Percentiles rank a stretch among this genome's conserved stretches.
These are phyloP conservation scores for Hylaea fasciaria DNA, from an alignment of 2,888 invertebrate species.

Conservation along the genomic window DNA sequence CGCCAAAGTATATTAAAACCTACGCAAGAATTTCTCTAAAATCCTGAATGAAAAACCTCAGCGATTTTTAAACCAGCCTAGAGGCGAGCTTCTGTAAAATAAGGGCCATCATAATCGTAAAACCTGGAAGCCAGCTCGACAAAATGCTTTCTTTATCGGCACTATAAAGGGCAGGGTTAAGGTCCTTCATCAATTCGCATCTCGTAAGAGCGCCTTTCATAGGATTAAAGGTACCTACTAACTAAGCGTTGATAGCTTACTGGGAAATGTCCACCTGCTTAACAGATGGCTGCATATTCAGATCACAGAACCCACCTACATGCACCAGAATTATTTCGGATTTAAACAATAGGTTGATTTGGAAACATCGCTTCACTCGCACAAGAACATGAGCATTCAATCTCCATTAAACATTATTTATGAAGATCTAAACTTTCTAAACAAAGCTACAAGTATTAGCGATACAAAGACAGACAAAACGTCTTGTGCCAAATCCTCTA, in stretches of 20 bases:
- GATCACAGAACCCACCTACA: too few relatives aligned
- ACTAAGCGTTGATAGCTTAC: too few relatives aligned
- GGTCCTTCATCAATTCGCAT: neutral
- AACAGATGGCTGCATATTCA: too few relatives aligned
- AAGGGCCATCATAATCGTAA: conserved; percentile 35
- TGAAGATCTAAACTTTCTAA: conserved; percentile 11
- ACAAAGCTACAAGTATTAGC: conserved; percentile 7
- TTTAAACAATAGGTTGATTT: too few relatives aligned
- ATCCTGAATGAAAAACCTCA: conserved; percentile 8
- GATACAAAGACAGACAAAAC: conserved; percentile 15
- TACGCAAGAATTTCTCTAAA: neutral
- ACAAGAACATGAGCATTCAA: too few relatives aligned
- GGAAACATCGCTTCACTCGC: too few relatives aligned
- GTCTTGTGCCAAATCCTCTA: conserved; percentile 20
- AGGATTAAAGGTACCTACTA: too few relatives aligned
- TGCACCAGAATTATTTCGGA: too few relatives aligned
- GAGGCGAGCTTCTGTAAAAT: conserved; percentile 12
- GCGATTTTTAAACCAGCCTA: conserved; percentile 18
- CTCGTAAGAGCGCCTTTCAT: too few relatives aligned
- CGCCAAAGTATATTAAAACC: neutral
- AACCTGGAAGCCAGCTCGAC: conserved; percentile 19
- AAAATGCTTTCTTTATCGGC: conserved; percentile 33
- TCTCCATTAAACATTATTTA: conserved; percentile 20
- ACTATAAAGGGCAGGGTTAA: conserved; percentile 24
- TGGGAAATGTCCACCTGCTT: too few relatives aligned